phyloP scores from a whole-genome alignment of 1,140 invertebrate species.

The Vollenhovia emeryi region DNA sequence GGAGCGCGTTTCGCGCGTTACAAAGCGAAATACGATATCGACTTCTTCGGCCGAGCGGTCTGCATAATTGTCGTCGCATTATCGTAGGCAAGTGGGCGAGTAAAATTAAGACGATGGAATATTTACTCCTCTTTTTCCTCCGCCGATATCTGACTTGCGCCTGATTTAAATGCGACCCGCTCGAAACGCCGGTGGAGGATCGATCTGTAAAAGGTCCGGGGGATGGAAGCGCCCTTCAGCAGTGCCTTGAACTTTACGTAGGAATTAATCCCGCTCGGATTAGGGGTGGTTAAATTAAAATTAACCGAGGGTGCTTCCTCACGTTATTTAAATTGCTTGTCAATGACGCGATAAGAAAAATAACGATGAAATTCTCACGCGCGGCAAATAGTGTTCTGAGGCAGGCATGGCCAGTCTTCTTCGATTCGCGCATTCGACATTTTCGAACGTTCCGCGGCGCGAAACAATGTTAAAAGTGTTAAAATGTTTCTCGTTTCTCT shows the following conservation, averaged over 20 bases:
- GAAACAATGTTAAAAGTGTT: too few species aligned
- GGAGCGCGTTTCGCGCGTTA: neutral
- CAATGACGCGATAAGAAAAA: too few species aligned
- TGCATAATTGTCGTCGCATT: neutral
- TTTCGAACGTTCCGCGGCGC: too few species aligned
- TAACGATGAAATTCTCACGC: neutral
- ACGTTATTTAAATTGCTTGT: constrained; percentile 1
- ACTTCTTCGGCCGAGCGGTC: neutral
- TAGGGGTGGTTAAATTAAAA: constrained; percentile 23
- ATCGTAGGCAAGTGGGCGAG: neutral
- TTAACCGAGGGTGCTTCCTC: neutral
- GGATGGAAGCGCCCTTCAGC: neutral
- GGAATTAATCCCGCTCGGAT: neutral
- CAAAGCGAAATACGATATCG: neutral
- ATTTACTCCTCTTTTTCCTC: neutral
- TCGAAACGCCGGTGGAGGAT: neutral
- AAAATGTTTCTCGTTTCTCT: too few species aligned
- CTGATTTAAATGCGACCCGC: neutral
- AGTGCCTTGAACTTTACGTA: constrained; percentile 19
- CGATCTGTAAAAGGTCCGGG: neutral
- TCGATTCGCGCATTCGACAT: too few species aligned
- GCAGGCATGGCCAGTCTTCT: too few species aligned
- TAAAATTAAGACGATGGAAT: neutral
- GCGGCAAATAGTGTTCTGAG: too few species aligned
- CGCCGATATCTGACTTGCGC: neutral